A percentile compares a stretch with the other conserved stretches of the same genome.
These are phyloP conservation scores for Anguilla megastoma DNA, from an alignment of 2,797 vertebrate genomes.

Conservation along the genomic window DNA sequence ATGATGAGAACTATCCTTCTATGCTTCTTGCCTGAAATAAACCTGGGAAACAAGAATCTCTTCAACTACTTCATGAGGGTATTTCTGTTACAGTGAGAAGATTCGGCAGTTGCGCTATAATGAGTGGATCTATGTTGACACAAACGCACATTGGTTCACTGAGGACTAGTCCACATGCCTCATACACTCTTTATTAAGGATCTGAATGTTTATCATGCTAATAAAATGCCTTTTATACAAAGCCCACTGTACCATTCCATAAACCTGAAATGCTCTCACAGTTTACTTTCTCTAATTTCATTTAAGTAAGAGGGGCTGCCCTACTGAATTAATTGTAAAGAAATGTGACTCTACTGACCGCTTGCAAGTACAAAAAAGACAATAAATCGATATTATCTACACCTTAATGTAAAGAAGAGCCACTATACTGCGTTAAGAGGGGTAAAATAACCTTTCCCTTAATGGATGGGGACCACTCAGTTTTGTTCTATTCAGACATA, in stretches of 20 bases:
- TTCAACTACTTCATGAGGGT: not conserved
- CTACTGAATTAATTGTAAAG: not conserved
- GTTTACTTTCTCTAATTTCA: not conserved
- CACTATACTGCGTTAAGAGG: not conserved
- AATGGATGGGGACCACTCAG: not conserved
- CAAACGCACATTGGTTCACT: not conserved
- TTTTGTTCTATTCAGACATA: not conserved
- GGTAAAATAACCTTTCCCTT: not conserved
- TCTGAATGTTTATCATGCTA: not conserved
- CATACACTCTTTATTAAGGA: not conserved
- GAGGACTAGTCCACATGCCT: not conserved
- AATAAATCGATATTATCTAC: not conserved
- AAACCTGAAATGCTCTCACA: not conserved
- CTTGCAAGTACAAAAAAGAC: not conserved
- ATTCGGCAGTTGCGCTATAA: not conserved
- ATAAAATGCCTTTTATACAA: not conserved
- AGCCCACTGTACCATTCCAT: not conserved
- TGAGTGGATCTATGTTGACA: not conserved
- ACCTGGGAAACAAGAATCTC: not conserved
- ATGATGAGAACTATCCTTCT: not conserved
- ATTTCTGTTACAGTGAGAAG: not conserved
- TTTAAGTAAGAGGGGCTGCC: not conserved
- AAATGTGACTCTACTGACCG: not conserved
- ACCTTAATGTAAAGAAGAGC: not conserved
- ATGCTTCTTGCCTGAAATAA: not conserved